phyloP scores from a whole-genome alignment of 2,113 vertebrate genomes.

The Sminthopsis crassicaudata region DNA sequence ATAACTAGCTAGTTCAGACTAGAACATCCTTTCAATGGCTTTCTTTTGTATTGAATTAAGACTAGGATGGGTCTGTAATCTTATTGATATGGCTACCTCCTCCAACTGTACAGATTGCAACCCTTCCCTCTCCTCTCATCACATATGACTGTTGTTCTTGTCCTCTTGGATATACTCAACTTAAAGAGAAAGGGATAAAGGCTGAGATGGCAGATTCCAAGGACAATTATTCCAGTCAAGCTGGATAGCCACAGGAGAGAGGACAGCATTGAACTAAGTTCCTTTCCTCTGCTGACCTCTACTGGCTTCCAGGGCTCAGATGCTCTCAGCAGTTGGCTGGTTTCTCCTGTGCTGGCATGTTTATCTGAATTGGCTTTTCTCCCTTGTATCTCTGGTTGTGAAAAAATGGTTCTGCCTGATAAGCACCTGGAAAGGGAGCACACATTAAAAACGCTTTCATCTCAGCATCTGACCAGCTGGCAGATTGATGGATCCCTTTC shows the following conservation, averaged over 20 bases:
- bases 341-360: neutral
- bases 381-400: neutral
- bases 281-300: conserved; percentile 65
- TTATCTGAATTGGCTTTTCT: conserved; percentile 7
- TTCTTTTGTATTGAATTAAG: neutral
- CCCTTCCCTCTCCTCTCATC: neutral
- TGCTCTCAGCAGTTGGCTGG: neutral
- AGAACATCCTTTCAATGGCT: neutral
- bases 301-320: conserved; percentile 38
- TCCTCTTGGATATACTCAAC: neutral
- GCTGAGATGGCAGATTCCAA: neutral
- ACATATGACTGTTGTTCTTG: neutral
- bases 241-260: neutral
- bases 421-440: neutral
- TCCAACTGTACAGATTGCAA: neutral
- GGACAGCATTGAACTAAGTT: neutral
- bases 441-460: neutral
- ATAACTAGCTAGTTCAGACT: neutral
- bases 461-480: neutral
- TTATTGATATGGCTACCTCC: neutral
- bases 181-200: neutral
- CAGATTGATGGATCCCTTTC: neutral
- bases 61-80: neutral
- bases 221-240: neutral
- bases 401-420: neutral